Evolutionary conservation across 2,888 invertebrate species (phyloP).

Genomic region (Cheilosia urbana): DNA sequence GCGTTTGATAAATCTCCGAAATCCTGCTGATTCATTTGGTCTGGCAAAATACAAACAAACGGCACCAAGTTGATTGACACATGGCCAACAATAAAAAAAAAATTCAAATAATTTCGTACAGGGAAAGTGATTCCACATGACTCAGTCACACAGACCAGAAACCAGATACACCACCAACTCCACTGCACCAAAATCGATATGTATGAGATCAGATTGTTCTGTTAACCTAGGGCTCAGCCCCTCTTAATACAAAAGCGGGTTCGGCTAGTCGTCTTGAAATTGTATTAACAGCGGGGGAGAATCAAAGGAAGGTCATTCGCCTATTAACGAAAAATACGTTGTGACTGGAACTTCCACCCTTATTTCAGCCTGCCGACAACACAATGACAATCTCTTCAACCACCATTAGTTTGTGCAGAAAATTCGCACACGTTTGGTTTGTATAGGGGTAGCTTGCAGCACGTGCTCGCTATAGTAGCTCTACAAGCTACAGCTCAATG

Average conservation of each 20-base stretch:
- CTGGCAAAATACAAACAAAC: conserved; percentile 22
- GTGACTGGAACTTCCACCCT: conserved; percentile 49
- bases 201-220: conserved; percentile 48
- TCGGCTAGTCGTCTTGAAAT: neutral
- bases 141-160: conserved; percentile 9
- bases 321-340: conserved; percentile 39
- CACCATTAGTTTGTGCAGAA: conserved; percentile 18
- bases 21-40: conserved; percentile 63
- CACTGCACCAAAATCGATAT: conserved; percentile 51
- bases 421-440: conserved; percentile 35
- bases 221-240: conserved; percentile 61
- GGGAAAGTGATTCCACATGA: conserved; percentile 65
- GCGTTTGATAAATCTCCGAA: conserved; percentile 27
- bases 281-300: neutral
- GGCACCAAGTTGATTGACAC: conserved; percentile 41
- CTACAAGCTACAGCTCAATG: too few species aligned
- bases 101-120: conserved; percentile 14
- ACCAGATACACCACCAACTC: conserved; percentile 8
- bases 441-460: conserved; percentile 10
- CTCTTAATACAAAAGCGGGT: conserved; percentile 8
- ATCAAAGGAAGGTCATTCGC: conserved; percentile 62
- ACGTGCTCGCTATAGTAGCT: conserved; percentile 36
- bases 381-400: neutral
- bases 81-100: conserved; percentile 18
- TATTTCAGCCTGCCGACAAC: conserved; percentile 2